Percentiles rank a stretch among this genome's conserved stretches.
Evolutionary conservation across 2,113 vertebrate species (phyloP).

Genomic region (Noturus placidus): DNA sequence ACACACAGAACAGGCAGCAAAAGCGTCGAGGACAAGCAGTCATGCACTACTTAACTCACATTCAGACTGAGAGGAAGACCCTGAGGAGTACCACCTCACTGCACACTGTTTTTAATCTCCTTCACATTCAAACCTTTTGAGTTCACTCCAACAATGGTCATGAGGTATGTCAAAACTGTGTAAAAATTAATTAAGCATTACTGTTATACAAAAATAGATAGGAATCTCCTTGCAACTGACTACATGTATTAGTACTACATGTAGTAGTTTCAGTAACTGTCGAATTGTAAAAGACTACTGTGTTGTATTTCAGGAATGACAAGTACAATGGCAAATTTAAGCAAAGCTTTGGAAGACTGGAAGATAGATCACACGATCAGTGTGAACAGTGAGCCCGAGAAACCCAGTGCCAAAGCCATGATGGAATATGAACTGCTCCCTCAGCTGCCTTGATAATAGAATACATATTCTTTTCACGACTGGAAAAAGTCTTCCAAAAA

Average conservation of each 20-base stretch:
- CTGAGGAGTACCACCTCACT: neutral
- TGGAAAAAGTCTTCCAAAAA: slow-evolving; percentile 18
- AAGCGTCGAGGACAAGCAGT: neutral
- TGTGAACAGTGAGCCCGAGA: neutral
- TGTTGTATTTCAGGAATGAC: neutral
- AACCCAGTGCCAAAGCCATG: neutral
- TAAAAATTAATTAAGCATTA: neutral
- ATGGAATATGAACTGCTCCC: neutral
- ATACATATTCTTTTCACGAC: neutral
- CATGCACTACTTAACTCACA: neutral
- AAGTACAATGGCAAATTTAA: neutral
- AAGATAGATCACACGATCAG: neutral
- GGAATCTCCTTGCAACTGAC: neutral
- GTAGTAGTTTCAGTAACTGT: neutral
- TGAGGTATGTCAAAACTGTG: neutral
- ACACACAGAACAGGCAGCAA: neutral
- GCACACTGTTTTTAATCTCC: slow-evolving; percentile 18
- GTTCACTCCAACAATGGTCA: neutral
- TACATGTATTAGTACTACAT: no score
- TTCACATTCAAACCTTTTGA: neutral
- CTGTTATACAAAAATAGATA: neutral
- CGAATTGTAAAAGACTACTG: neutral
- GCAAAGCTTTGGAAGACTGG: neutral
- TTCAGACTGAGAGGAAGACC: slow-evolving; percentile 2
- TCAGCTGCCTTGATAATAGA: neutral